Base-by-base conservation (phyloP, 2,888 invertebrate genomes). In the Nudaria mundana region DNA sequence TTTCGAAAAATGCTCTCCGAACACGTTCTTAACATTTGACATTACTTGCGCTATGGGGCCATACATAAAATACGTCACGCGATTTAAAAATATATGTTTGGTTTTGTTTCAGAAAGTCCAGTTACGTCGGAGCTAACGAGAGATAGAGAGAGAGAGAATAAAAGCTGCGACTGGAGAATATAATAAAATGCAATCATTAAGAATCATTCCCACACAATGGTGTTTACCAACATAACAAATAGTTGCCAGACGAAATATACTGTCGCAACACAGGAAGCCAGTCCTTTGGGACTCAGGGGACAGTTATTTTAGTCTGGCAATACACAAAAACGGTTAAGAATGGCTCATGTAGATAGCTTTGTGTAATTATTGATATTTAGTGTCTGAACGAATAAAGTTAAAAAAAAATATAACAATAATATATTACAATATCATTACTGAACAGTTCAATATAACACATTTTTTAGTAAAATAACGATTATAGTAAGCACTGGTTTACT, bases 281-380 rank as follows among this genome's bases (percentile, higher is more conserved):
- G 40, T 4, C 37, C 42, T 30, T 52, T 48, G 52, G 48, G 53
- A 46, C 33, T 31, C n/a, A n/a, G n/a, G 34, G 30, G 52, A 36
- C 48, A 44, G 45, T 41, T 59, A 49, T 52, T 58, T 55, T 31
- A 56, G 49, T 34, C 63, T 74, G 71, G 67, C 67, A 68, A 68
- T 66, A 69, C 59, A 46, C 56, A 55, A 64, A 65, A 70, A 66
- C 74, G 69, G 72, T 70, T 61, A 70, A 67, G 72, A 74, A 76
- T 76, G 83, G 85, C 86, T 87, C 88, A 79, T 87, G 88, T 87
- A 87, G 88, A 88, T 88, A 88, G 88, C 87, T 87, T 86, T 77
- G 84, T 86, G 83, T 86, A 82, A 86, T 84, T 83, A 82, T 80
- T 81, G 77, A 80, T 86, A 81, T 84, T 81, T 87, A 86, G 85